Conservation (phyloP, 2,888 invertebrate genomes). For the Abrostola triplasia region DNA sequence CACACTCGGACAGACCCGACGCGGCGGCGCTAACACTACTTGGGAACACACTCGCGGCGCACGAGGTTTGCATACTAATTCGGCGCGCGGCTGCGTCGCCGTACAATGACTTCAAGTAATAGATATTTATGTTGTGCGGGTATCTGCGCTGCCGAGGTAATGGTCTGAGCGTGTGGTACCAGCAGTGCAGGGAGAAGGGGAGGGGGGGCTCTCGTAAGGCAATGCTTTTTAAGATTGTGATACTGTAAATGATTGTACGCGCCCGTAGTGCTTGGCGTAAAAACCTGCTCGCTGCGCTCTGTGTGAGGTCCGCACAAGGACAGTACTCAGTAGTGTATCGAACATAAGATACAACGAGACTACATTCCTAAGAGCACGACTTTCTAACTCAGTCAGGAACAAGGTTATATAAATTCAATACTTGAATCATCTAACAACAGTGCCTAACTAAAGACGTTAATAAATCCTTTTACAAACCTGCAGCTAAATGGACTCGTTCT, state of each 20-base stretch:
- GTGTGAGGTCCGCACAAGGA: too few species aligned
- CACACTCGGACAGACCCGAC: neutral
- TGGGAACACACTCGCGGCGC: neutral
- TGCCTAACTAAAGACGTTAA: too few species aligned
- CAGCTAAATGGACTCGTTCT: neutral
- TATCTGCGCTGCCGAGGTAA: slow-evolving; percentile 16
- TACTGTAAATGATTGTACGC: neutral
- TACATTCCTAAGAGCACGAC: too few species aligned
- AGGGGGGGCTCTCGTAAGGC: slow-evolving; percentile 1
- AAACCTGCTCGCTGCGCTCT: neutral
- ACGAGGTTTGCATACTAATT: slow-evolving; percentile 32
- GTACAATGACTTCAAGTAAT: slow-evolving; percentile 27
- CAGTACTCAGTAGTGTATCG: too few species aligned
- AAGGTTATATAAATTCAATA: too few species aligned
- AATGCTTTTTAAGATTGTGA: slow-evolving; percentile 1
- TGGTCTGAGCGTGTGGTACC: slow-evolving; percentile 15
- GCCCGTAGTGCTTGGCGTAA: neutral
- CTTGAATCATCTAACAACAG: too few species aligned
- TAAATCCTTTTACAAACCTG: too few species aligned
- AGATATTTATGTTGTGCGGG: slow-evolving; percentile 39
- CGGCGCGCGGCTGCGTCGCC: slow-evolving; percentile 1
- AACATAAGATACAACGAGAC: too few species aligned
- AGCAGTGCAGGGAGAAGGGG: neutral
- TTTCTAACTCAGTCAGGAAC: too few species aligned
- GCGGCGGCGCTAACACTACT: neutral